phyloP scores from a whole-genome alignment of 2,113 vertebrate species.

The Chlorodrepanis virens region DNA sequence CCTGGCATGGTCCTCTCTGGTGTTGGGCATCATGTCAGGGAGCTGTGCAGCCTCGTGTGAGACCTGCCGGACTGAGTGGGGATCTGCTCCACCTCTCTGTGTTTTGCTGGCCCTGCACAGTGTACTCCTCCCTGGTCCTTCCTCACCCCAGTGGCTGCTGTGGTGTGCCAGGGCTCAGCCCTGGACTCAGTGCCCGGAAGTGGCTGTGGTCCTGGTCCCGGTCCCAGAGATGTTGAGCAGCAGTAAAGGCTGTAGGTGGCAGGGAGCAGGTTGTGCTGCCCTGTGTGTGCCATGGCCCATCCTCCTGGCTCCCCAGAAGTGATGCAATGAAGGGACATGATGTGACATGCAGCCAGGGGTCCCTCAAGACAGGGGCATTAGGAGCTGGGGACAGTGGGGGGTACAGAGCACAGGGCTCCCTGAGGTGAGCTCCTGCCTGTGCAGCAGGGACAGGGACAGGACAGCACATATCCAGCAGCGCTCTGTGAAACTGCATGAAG shows the following conservation, averaged over 20 bases:
- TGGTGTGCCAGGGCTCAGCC: background rate
- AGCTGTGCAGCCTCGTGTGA: background rate
- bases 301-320: background rate
- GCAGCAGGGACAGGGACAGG: background rate
- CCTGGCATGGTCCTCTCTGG: background rate
- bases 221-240: background rate
- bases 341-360: background rate
- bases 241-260: background rate
- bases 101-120: background rate
- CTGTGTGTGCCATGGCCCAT: background rate
- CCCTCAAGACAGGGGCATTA: background rate
- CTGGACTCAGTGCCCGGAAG: background rate
- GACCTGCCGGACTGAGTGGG: background rate
- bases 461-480: background rate
- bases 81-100: background rate
- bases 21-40: background rate
- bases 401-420: background rate
- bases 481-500: background rate
- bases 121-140: accelerated
- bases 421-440: background rate
- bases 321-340: background rate
- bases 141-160: background rate
- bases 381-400: background rate
- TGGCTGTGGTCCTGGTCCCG: background rate
- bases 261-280: background rate